phyloP scores from a whole-genome alignment of 1,140 invertebrate genomes.

The Metaphire vulgaris region DNA sequence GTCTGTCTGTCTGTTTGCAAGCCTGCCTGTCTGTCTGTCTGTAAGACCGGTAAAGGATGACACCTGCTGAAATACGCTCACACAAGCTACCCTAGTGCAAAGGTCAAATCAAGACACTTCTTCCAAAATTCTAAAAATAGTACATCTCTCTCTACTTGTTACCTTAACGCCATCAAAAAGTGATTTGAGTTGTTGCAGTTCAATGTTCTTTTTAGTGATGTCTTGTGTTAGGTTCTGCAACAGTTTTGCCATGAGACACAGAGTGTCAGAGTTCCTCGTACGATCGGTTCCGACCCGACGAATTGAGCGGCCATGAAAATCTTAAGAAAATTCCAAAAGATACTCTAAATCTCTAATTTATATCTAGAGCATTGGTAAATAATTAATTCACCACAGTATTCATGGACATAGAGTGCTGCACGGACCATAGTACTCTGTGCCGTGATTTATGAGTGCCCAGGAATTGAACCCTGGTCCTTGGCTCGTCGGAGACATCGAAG shows the following conservation, averaged over 20 bases:
- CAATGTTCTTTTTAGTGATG: neutral
- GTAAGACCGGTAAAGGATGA: neutral
- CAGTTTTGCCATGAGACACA: neutral
- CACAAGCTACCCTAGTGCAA: neutral
- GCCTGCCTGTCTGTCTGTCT: neutral
- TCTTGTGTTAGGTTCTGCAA: neutral
- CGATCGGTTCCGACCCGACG: neutral
- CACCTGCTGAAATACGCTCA: neutral
- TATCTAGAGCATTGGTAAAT: too few species aligned
- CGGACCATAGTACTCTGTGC: too few species aligned
- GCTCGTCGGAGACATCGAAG: too few species aligned
- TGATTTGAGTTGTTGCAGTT: neutral
- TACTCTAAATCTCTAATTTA: too few species aligned
- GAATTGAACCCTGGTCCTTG: too few species aligned
- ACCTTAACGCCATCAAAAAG: neutral
- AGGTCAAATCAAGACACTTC: neutral
- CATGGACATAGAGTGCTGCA: too few species aligned
- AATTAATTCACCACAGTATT: too few species aligned
- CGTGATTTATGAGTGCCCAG: too few species aligned
- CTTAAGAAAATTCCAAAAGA: neutral
- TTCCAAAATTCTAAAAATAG: too few species aligned
- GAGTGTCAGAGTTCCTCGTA: neutral
- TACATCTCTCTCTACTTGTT: neutral
- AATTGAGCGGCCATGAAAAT: neutral
- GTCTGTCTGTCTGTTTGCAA: neutral